These are phyloP conservation scores for Eristalinus aeneus DNA, from an alignment of 2,888 invertebrate species.

Conservation along the genomic window DNA sequence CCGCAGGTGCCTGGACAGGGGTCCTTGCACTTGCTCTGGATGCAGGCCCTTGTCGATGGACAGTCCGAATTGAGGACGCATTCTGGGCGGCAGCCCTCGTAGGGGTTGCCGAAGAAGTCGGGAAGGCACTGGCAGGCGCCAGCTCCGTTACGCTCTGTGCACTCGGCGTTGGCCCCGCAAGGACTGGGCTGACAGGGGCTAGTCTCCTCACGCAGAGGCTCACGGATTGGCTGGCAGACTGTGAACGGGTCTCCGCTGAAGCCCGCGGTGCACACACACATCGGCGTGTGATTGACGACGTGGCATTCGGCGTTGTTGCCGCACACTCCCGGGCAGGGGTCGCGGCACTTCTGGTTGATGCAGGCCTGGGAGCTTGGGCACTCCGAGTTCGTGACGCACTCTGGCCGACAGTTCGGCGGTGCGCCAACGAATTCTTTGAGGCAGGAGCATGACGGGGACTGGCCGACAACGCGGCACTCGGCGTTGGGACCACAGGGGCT, in stretches of 20 bases:
- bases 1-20: constrained; percentile 91
- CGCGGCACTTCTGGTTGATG: constrained; percentile 86
- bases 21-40: constrained; percentile 87
- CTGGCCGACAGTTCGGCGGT: constrained; percentile 89
- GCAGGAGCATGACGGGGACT: constrained; percentile 87
- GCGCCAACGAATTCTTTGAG: constrained; percentile 86
- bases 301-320: constrained; percentile 83
- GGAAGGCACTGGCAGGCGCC: constrained; percentile 87
- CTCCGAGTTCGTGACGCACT: constrained; percentile 90
- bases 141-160: constrained; percentile 84
- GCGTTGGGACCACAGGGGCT: constrained; percentile 92
- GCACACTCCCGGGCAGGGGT: constrained; percentile 88
- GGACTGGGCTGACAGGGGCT: constrained; percentile 86
- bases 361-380: constrained; percentile 89
- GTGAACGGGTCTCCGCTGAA: constrained; percentile 84
- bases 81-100: constrained; percentile 88
- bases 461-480: constrained; percentile 85
- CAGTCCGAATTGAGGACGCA: constrained; percentile 88
- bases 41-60: constrained; percentile 85
- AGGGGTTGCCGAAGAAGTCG: constrained; percentile 89
- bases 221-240: constrained; percentile 72
- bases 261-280: constrained; percentile 83
- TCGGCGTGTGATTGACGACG: constrained; percentile 84
- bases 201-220: constrained; percentile 76
- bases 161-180: constrained; percentile 89